A percentile compares a stretch with the other conserved stretches of the same genome.
Conservation (phyloP, 2,113 vertebrate genomes). For the Chaetops frenatus region DNA sequence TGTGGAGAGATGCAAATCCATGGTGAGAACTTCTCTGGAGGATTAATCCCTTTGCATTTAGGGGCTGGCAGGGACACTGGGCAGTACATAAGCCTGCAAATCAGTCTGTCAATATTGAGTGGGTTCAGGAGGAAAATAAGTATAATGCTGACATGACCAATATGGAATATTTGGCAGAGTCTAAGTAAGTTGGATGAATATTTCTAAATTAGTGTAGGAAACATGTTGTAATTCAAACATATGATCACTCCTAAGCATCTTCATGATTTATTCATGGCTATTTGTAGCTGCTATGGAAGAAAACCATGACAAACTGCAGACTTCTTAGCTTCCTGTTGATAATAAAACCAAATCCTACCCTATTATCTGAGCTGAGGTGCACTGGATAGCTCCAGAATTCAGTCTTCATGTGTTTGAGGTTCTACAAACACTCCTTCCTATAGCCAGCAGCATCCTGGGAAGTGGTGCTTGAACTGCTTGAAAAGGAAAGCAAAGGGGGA, state of each 20-base stretch:
- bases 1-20: not conserved
- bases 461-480: not conserved
- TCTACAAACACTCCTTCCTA: not conserved
- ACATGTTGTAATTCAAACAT: conserved; percentile 24
- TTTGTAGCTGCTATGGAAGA: not conserved
- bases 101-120: not conserved
- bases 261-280: conserved; percentile 18
- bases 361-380: not conserved
- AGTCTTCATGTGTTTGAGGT: not conserved
- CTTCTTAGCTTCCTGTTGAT: not conserved
- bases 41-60: not conserved
- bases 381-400: not conserved
- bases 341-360: not conserved
- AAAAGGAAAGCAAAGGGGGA: not conserved
- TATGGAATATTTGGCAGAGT: not conserved
- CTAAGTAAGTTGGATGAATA: not conserved
- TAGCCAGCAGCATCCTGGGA: not conserved
- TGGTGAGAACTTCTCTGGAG: not conserved
- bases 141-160: conserved; percentile 38
- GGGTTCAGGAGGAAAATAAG: conserved; percentile 1
- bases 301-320: not conserved
- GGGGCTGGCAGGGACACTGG: not conserved
- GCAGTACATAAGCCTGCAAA: not conserved
- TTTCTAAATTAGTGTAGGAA: conserved; percentile 54
- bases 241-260: conserved; percentile 11